A percentile compares a stretch with the other conserved stretches of the same genome.
These are phyloP conservation scores for Drosophila phalerata DNA, from an alignment of 2,888 invertebrate genomes.

Conservation along the genomic window DNA sequence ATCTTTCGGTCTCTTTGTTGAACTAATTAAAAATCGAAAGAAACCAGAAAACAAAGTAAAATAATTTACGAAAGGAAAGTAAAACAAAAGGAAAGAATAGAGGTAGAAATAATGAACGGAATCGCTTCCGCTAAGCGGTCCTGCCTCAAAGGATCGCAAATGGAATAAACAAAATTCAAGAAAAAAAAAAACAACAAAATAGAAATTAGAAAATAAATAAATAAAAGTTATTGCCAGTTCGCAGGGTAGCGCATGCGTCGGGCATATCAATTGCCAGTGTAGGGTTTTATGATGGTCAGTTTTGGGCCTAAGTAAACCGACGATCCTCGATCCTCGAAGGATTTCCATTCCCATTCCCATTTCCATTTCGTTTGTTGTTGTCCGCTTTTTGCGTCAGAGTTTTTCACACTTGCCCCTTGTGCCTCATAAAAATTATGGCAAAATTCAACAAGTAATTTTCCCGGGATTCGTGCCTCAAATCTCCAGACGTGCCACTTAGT, in stretches of 20 bases:
- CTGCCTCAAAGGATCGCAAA: conserved; percentile 46
- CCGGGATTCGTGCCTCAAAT: conserved; percentile 39
- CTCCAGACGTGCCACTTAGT: conserved; percentile 48
- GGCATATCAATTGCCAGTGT: conserved; percentile 45
- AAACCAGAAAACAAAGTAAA: conserved; percentile 28
- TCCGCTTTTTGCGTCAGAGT: conserved; percentile 46
- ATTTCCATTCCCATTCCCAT: conserved; percentile 34
- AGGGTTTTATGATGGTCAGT: conserved; percentile 35
- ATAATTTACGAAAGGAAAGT: conserved; percentile 42
- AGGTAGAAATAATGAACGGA: conserved; percentile 48
- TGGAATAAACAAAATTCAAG: conserved; percentile 21
- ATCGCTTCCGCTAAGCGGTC: conserved; percentile 67
- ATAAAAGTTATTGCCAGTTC: conserved; percentile 33
- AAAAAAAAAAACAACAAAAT: neutral
- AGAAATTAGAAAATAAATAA: conserved; percentile 21
- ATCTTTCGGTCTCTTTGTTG: conserved; percentile 66
- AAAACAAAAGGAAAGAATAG: conserved; percentile 15
- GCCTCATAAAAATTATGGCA: conserved; percentile 65
- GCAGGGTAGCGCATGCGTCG: conserved; percentile 37
- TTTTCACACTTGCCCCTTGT: conserved; percentile 68
- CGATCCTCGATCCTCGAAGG: conserved; percentile 43
- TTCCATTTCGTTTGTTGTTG: conserved; percentile 44
- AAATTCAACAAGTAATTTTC: conserved; percentile 45
- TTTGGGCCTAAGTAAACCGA: conserved; percentile 17
- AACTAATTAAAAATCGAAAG: conserved; percentile 71